Evolutionary conservation across 1,140 invertebrate species (phyloP).

Genomic region (Schlechtendalia chinensis): DNA sequence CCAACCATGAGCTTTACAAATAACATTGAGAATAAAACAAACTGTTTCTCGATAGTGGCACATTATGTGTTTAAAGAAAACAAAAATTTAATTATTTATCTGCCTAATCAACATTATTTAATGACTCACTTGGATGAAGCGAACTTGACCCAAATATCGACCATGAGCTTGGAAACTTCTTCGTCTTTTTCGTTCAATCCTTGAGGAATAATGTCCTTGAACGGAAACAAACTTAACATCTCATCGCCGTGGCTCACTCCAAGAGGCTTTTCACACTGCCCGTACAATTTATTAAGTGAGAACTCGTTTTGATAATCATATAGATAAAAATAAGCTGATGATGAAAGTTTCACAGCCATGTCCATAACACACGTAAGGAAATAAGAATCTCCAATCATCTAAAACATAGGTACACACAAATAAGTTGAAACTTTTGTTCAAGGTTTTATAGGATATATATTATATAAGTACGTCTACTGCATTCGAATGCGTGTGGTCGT

Average conservation of each 20-base stretch:
- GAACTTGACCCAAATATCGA: slow-evolving; percentile 37
- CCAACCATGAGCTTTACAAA: too few relatives aligned
- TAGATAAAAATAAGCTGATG: slow-evolving; percentile 16
- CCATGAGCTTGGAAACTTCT: slow-evolving; percentile 29
- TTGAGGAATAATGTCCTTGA: neutral
- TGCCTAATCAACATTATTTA: too few relatives aligned
- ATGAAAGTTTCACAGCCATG: neutral
- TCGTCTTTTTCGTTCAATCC: neutral
- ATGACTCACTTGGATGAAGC: slow-evolving; percentile 22
- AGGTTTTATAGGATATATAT: neutral
- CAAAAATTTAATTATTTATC: too few relatives aligned
- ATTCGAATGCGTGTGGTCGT: neutral
- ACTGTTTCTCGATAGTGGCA: too few relatives aligned
- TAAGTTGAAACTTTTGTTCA: neutral
- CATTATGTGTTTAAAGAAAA: too few relatives aligned
- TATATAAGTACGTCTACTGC: neutral
- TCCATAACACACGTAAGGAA: neutral
- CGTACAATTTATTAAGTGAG: neutral
- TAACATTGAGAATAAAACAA: too few relatives aligned
- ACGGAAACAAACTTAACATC: slow-evolving; percentile 31
- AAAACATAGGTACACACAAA: neutral
- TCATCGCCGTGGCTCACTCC: slow-evolving; percentile 26
- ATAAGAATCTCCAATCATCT: slow-evolving; percentile 36
- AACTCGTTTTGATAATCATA: slow-evolving; percentile 37
- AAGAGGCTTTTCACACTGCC: neutral